Base-by-base conservation (phyloP, 2,888 invertebrate species). In the Metalampra italica region DNA sequence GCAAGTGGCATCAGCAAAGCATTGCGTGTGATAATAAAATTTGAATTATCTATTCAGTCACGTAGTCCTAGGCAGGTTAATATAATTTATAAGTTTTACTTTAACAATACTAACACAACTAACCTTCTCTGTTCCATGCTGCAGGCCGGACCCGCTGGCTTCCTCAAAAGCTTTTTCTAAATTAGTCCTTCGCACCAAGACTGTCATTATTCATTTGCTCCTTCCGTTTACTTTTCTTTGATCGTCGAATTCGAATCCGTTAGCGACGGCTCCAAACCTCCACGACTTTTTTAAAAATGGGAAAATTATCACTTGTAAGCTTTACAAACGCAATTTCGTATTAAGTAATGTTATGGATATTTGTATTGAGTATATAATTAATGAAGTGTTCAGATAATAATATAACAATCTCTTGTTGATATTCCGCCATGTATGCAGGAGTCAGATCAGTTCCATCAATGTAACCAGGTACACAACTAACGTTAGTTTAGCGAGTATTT, bases 161-260 rank as follows among this genome's bases (percentile, higher is more conserved):
- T 96, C 93, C 93, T 96, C 90, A 96, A 96, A 93, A 96, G 96
- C 93, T 96, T 96, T 92, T 96, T 96, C 93, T 96, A 96, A 95
- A 80, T 85, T 85, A 82, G 71, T 78, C 77, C 82, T 83, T 78
- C 80, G 82, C 87, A 85, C 82, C 85, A 88, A 88, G 89, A 88
- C 89, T 88, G 88, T 84, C 83, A 66, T 83, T 83, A 57, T 83
- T 88, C 78, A 67, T 82, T 84, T 86, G 82, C 77, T 81, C 76
- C 76, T 77, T 81, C 79, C 74, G 57, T 64, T 72, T 66, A 52
- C 56, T 59, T 56, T 77, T 74, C 72, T 82, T 82, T 82, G 67
- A 79, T 72, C 66, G 78, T 82, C 81, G 76, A 66, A 56, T 61
- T 54, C 65, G 72, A 71, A 64, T 68, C 75, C 75, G 72, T 68